A percentile compares a stretch with the other conserved stretches of the same genome.
phyloP scores from a whole-genome alignment of 2,888 invertebrate species.

The Sphaerophoria rueppellii region DNA sequence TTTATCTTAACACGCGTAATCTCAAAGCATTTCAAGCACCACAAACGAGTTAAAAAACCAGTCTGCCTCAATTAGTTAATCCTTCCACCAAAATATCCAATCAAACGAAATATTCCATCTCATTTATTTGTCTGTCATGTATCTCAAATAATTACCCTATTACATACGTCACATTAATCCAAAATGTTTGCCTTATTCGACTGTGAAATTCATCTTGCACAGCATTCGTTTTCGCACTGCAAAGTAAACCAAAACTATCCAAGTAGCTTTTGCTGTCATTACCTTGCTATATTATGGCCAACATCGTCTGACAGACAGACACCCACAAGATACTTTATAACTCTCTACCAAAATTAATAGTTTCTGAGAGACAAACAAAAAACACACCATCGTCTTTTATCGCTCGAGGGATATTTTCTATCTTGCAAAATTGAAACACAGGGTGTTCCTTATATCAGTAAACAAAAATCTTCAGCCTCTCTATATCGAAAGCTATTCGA shows the following conservation, averaged over 20 bases:
- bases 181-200: constrained; percentile 35
- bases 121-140: constrained; percentile 10
- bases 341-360: constrained; percentile 53
- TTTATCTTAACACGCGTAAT: too few relatives aligned
- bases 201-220: constrained; percentile 3
- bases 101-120: neutral
- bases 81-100: neutral
- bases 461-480: too few relatives aligned
- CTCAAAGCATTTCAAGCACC: too few relatives aligned
- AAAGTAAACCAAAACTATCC: constrained; percentile 33
- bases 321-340: constrained; percentile 36
- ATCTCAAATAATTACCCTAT: constrained; percentile 54
- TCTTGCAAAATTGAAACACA: neutral
- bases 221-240: neutral
- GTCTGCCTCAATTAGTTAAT: neutral
- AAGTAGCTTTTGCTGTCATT: constrained; percentile 43
- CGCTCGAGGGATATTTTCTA: constrained; percentile 23
- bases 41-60: neutral
- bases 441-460: too few relatives aligned
- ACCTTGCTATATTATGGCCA: constrained; percentile 20
- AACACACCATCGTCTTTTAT: neutral
- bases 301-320: constrained; percentile 37
- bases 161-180: constrained; percentile 44
- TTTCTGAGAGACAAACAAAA: constrained; percentile 5
- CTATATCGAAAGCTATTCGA: too few relatives aligned